Evolutionary conservation across 1,140 invertebrate species (phyloP).

Genomic region (Zaprionus vittiger): DNA sequence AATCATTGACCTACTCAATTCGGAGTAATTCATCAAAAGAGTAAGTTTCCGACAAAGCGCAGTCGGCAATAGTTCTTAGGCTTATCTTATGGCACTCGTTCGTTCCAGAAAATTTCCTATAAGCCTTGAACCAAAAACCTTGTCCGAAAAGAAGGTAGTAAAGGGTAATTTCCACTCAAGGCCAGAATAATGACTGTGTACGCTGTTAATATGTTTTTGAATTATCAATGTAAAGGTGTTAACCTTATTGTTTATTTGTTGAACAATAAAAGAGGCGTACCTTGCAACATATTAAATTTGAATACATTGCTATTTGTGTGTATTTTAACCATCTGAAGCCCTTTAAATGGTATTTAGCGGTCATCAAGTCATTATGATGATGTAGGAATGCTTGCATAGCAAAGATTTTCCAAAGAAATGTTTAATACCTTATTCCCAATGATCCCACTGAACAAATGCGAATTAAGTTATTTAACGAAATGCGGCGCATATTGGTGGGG

Average conservation of each 20-base stretch:
- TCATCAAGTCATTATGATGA: background rate
- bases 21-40: background rate
- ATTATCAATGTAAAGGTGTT: no score
- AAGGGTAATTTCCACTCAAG: background rate
- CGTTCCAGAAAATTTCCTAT: background rate
- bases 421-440: background rate
- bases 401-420: no score
- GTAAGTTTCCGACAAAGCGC: background rate
- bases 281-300: no score
- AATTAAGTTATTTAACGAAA: slow-evolving; percentile 12
- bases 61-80: background rate
- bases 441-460: slow-evolving; percentile 11
- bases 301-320: no score
- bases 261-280: background rate
- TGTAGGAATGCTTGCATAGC: background rate
- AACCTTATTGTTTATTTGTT: no score
- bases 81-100: background rate
- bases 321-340: no score
- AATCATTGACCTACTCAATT: background rate
- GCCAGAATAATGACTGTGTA: no score
- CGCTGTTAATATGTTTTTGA: no score
- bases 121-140: background rate
- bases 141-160: background rate
- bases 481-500: slow-evolving; percentile 15
- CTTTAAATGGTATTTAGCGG: no score